Evolutionary conservation across 2,888 invertebrate species (phyloP), one percentile per base, ranked within the genome.

Genomic region (Patella depressa): DNA sequence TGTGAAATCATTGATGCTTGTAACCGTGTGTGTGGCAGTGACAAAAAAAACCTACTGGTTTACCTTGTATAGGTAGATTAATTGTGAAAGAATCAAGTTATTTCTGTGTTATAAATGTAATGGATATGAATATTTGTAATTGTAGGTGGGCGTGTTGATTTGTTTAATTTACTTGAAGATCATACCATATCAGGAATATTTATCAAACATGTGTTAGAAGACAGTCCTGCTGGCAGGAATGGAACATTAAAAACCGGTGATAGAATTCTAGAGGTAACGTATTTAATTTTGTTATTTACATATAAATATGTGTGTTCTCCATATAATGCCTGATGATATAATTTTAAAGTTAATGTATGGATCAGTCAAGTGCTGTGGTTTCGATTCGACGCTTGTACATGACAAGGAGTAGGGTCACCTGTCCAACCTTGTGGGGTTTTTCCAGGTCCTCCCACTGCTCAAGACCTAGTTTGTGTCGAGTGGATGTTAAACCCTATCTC

Each of bases 201-300:
- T 92, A 97, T 99, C 90, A 99, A 99, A 92, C 97, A 97, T 88
- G 98, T 99, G 0, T 94, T 98, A 17, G 95, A 96, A 0, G 95
- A 96, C 82, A 98, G 97, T 92, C 98, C 99, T 0, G 99, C 99
- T 0, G 98, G 97, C 73, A 94, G 94, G 86, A 95, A 96, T 83
- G 97, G 96, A n/a, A 88, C 89, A 81, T 92, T 93, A 29, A 93
- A 96, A 95, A 95, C 96, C 77, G 97, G 97, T 1, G 97, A 97
- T 92, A 93, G 96, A 78, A 96, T 97, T 87, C 92, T 97, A 82
- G 96, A 97, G 91, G 93, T 93, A 75, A 81, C 88, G 79, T 72
- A 19, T 14, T 19, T 29, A 12, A 7, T 73, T 9, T 9, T 24
- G 9, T 65, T 14, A 45, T 45, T 45, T 45, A 45, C 9, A 9